A percentile compares a stretch with the other conserved stretches of the same genome.
phyloP scores from a whole-genome alignment of 2,888 invertebrate genomes.

The Tiphia femorata region DNA sequence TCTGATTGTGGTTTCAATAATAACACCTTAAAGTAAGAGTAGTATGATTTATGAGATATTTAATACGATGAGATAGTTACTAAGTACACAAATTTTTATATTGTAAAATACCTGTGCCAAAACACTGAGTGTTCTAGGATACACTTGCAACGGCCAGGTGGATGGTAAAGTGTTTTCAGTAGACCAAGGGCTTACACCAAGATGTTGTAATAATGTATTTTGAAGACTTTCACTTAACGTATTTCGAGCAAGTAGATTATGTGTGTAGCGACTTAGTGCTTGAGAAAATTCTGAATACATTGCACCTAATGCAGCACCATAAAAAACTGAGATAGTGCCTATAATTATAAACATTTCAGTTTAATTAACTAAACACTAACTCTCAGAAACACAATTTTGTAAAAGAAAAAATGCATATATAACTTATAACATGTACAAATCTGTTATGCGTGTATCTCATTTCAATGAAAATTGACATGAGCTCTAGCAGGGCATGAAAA shows the following conservation, averaged over 20 bases:
- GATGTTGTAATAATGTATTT: conserved; percentile 78
- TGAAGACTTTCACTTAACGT: conserved; percentile 78
- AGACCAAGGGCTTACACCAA: conserved; percentile 82
- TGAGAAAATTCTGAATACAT: conserved; percentile 83
- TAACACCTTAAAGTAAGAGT: conserved; percentile 72
- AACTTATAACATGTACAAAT: no score
- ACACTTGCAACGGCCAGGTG: conserved; percentile 84
- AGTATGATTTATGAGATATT: no score
- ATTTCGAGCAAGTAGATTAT: conserved; percentile 78
- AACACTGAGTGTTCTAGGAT: conserved; percentile 82
- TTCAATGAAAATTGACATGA: no score
- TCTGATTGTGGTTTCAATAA: conserved; percentile 85
- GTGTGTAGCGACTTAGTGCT: conserved; percentile 82
- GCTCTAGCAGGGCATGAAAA: no score
- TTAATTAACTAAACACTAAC: conserved; percentile 1
- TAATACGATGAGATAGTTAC: no score
- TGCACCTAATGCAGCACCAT: conserved; percentile 78
- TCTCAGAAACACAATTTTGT: neutral
- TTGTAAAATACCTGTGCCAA: conserved; percentile 78
- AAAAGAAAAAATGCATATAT: no score
- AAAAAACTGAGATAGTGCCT: conserved; percentile 82
- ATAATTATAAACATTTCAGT: conserved; percentile 22
- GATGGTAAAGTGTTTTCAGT: conserved; percentile 72
- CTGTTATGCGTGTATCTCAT: no score
- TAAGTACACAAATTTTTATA: no score